Evolutionary conservation across 2,113 vertebrate species (phyloP).

Genomic region (Paramormyrops kingsleyae): DNA sequence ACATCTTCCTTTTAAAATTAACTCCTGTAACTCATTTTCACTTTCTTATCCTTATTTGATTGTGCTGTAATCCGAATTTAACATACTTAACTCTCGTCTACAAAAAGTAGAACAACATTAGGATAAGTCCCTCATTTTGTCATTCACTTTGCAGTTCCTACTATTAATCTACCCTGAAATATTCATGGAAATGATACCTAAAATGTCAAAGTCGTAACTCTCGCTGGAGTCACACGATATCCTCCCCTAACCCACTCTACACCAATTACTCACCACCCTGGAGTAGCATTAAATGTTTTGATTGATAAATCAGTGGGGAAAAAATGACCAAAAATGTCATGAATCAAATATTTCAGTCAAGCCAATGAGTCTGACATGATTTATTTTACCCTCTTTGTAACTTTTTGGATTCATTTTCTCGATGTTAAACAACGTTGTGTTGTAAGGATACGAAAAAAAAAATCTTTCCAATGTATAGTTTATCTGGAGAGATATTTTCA

Average conservation of each 20-base stretch:
- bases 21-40: neutral
- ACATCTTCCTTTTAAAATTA: neutral
- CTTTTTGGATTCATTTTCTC: neutral
- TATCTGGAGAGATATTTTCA: neutral
- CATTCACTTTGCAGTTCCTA: neutral
- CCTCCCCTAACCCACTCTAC: neutral
- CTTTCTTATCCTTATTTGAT: neutral
- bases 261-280: neutral
- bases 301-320: neutral
- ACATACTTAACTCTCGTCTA: neutral
- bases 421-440: neutral
- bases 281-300: neutral
- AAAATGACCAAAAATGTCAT: neutral
- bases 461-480: neutral
- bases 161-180: neutral
- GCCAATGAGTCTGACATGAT: neutral
- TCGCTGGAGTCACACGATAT: neutral
- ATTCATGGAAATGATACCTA: neutral
- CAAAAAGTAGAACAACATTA: neutral
- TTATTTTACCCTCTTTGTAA: neutral
- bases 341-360: neutral
- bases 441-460: neutral
- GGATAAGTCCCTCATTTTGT: neutral
- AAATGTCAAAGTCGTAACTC: neutral
- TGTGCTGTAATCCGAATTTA: neutral